Evolutionary conservation across 1,140 invertebrate genomes (phyloP).

Genomic region (Parapsyche elsis): DNA sequence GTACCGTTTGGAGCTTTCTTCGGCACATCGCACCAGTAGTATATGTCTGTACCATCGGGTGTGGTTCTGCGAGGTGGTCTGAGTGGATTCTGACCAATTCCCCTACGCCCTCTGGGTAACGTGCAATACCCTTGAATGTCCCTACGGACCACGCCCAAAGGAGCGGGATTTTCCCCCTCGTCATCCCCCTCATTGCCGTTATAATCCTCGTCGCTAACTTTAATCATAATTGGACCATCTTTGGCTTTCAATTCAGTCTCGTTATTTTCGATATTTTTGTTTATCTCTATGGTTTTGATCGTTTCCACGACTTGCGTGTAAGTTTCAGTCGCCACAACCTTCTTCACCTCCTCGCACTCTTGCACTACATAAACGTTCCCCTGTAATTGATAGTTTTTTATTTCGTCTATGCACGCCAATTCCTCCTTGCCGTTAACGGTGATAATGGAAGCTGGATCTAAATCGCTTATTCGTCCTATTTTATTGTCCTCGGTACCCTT

Average conservation of each 20-base stretch:
- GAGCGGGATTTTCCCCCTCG: constrained; percentile 53
- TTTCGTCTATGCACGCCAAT: constrained; percentile 67
- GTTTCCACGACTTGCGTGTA: constrained; percentile 44
- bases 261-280: constrained; percentile 48
- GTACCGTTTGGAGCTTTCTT: constrained; percentile 68
- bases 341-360: constrained; percentile 47
- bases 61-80: constrained; percentile 78
- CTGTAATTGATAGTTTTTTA: constrained; percentile 58
- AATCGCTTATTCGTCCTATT: constrained; percentile 62
- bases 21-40: constrained; percentile 84
- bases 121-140: constrained; percentile 63
- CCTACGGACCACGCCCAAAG: constrained; percentile 49
- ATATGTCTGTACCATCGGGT: constrained; percentile 82
- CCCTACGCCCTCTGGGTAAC: constrained; percentile 58
- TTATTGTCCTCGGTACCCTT: constrained; percentile 55
- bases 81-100: constrained; percentile 57
- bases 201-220: constrained; percentile 45
- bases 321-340: constrained; percentile 50
- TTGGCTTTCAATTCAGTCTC: not conserved
- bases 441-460: constrained; percentile 64
- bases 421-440: constrained; percentile 77
- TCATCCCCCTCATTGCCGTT: constrained; percentile 55
- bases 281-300: constrained; percentile 52
- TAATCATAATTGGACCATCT: constrained; percentile 12
- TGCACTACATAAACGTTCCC: constrained; percentile 50